Evolutionary conservation across 2,888 invertebrate genomes (phyloP).

Genomic region (Adelphocoris suturalis): DNA sequence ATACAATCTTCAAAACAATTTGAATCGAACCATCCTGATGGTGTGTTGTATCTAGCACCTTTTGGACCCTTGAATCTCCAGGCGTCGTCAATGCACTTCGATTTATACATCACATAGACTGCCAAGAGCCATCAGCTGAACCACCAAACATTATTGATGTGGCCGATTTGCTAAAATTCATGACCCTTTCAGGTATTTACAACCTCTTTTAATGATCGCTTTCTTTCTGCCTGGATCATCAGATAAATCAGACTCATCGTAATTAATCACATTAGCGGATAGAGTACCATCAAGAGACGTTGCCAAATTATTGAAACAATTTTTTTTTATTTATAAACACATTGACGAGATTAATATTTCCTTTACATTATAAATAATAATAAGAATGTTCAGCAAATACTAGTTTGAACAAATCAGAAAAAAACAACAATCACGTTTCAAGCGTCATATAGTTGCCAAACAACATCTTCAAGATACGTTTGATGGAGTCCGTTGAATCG

Average conservation of each 20-base stretch:
- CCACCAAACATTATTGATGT: constrained; percentile 74
- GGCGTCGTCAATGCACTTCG: constrained; percentile 72
- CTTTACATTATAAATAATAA: no score
- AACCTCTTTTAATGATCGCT: constrained; percentile 73
- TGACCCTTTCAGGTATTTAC: constrained; percentile 75
- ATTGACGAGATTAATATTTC: no score
- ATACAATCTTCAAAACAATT: not conserved
- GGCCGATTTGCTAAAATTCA: constrained; percentile 73
- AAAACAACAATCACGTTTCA: no score
- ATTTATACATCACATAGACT: constrained; percentile 74
- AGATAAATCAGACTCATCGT: constrained; percentile 70
- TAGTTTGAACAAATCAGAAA: no score
- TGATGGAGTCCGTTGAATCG: no score
- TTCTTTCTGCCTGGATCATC: constrained; percentile 72
- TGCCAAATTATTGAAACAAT: not conserved
- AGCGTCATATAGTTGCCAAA: no score
- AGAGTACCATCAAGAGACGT: not conserved
- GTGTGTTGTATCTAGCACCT: constrained; percentile 77
- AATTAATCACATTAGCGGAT: constrained; percentile 68
- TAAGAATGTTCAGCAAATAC: no score
- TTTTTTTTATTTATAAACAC: not conserved
- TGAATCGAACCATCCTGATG: constrained; percentile 78
- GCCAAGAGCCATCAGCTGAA: constrained; percentile 74
- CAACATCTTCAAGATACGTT: no score
- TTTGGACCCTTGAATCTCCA: constrained; percentile 72